Evolutionary conservation across 1,140 invertebrate genomes (phyloP).

Genomic region (Chymomyza costata): DNA sequence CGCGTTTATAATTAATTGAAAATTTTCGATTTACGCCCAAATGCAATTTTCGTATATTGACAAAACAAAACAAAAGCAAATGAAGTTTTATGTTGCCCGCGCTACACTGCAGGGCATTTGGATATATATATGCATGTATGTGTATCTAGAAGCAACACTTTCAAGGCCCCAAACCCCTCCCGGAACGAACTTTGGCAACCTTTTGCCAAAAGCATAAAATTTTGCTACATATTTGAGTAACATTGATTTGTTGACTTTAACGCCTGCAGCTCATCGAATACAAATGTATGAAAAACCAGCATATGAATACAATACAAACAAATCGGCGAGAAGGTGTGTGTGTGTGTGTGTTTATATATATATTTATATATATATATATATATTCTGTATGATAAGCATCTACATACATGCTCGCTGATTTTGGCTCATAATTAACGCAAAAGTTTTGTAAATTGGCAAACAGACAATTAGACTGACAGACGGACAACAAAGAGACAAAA

Average conservation of each 20-base stretch:
- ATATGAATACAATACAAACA: conserved; percentile 24
- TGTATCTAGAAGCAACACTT: background rate
- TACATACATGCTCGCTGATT: conserved; percentile 56
- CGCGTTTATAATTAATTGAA: conserved; percentile 61
- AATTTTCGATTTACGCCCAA: conserved; percentile 52
- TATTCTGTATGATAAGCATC: too few species aligned
- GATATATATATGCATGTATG: background rate
- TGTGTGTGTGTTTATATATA: too few species aligned
- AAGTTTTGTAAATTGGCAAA: conserved; percentile 67
- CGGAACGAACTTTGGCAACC: conserved; percentile 8
- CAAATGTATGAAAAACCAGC: conserved; percentile 49
- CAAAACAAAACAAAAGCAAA: conserved; percentile 24
- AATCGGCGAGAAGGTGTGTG: too few species aligned
- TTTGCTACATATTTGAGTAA: conserved; percentile 49
- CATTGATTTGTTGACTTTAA: conserved; percentile 66
- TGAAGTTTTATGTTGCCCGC: conserved; percentile 32
- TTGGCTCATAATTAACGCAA: conserved; percentile 67
- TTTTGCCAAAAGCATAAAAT: too few species aligned
- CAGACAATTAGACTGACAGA: conserved; percentile 32
- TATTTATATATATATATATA: too few species aligned
- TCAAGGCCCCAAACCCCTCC: too few species aligned
- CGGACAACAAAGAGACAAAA: conserved; percentile 24
- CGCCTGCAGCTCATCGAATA: conserved; percentile 63
- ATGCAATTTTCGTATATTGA: conserved; percentile 47
- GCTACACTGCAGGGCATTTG: conserved; percentile 6